These are phyloP conservation scores for Tragelaphus strepsiceros DNA, from an alignment of 2,113 vertebrate genomes.

Conservation along the genomic window DNA sequence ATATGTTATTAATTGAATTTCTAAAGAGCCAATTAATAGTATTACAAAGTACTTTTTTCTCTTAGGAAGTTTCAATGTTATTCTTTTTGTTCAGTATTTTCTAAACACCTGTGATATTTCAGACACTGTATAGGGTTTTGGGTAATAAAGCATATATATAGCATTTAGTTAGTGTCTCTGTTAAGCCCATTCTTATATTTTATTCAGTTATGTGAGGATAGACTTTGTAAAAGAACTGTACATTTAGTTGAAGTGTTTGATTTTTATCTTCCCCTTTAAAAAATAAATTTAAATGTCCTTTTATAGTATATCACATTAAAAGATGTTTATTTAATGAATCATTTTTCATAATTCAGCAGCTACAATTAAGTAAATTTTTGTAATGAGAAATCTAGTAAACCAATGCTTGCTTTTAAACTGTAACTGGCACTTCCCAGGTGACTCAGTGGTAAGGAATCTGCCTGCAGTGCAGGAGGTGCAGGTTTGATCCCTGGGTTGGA, in stretches of 20 bases:
- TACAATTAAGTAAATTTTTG: slow-evolving; percentile 2
- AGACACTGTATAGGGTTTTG: not conserved
- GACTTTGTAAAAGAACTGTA: not conserved
- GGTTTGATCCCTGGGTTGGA: not conserved
- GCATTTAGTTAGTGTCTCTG: not conserved
- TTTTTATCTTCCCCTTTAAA: slow-evolving; percentile 21
- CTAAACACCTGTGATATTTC: not conserved
- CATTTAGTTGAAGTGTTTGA: not conserved
- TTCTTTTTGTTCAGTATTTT: not conserved
- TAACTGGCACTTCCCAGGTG: not conserved
- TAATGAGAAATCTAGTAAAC: not conserved
- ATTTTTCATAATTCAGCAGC: not conserved
- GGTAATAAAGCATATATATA: not conserved
- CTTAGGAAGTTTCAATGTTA: not conserved
- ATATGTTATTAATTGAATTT: not conserved
- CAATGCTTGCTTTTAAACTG: not conserved
- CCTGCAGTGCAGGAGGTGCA: not conserved
- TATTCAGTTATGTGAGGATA: not conserved
- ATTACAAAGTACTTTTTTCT: not conserved
- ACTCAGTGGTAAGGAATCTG: not conserved
- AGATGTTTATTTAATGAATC: not conserved
- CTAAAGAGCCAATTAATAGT: not conserved
- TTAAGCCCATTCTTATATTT: not conserved
- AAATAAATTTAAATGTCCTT: slow-evolving; percentile 10
- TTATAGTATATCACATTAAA: not conserved